These are phyloP conservation scores for Polietes domitor DNA, from an alignment of 2,888 invertebrate species.

Conservation along the genomic window DNA sequence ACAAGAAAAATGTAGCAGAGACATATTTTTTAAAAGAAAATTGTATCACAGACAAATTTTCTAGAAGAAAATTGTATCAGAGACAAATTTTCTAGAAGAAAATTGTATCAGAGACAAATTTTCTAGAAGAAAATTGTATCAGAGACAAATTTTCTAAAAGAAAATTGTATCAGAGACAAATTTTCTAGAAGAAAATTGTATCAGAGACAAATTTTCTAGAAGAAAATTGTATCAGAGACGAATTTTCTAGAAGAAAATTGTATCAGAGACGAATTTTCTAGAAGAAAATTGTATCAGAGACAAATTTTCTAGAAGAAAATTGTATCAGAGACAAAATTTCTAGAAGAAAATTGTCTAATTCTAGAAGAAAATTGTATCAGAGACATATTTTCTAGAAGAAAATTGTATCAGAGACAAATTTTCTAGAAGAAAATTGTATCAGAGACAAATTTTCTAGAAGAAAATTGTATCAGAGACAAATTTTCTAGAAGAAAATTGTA, in stretches of 20 bases:
- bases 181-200: too few species aligned
- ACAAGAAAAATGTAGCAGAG: background rate
- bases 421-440: background rate
- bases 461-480: background rate
- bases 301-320: background rate
- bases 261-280: background rate
- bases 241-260: background rate
- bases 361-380: background rate
- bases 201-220: background rate
- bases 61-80: background rate
- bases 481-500: background rate
- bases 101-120: background rate
- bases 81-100: background rate
- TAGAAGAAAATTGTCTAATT: background rate
- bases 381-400: background rate
- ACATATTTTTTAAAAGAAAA: background rate
- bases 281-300: background rate
- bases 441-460: background rate
- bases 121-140: background rate
- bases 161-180: background rate
- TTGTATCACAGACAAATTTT: background rate
- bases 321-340: background rate
- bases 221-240: background rate
- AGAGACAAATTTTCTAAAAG: background rate
- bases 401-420: background rate